Evolutionary conservation across 2,113 vertebrate species (phyloP).

Genomic region (Australoheros scitulus): DNA sequence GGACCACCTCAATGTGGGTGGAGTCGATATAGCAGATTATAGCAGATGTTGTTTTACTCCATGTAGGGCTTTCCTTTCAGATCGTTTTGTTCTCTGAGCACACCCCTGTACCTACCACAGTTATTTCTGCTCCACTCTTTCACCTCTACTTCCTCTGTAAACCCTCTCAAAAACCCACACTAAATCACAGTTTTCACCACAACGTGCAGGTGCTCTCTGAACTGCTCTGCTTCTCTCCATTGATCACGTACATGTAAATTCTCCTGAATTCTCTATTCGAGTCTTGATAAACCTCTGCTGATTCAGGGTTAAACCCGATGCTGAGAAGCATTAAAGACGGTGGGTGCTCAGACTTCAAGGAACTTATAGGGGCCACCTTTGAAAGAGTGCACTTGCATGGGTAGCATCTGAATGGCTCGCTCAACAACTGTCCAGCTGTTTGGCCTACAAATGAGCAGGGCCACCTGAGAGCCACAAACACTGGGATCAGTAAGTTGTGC

Average conservation of each 20-base stretch:
- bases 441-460: constrained; percentile 13
- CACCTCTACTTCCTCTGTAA: constrained; percentile 35
- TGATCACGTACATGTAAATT: neutral
- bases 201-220: constrained; percentile 14
- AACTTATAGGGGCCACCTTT: neutral
- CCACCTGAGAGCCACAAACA: neutral
- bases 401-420: neutral
- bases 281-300: neutral
- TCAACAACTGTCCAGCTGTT: constrained; percentile 6
- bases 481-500: constrained; percentile 12
- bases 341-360: rapidly evolving
- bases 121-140: constrained; percentile 37
- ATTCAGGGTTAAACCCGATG: neutral
- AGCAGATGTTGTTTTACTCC: neutral
- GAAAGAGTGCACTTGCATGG: neutral
- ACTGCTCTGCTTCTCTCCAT: neutral
- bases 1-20: too few species aligned
- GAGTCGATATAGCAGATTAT: too few species aligned
- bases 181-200: constrained; percentile 13
- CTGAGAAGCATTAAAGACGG: neutral
- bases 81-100: constrained; percentile 11
- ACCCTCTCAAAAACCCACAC: neutral
- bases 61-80: neutral
- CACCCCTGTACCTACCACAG: neutral
- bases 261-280: neutral